phyloP scores from a whole-genome alignment of 2,113 vertebrate genomes.

The Macroglossus sobrinus region DNA sequence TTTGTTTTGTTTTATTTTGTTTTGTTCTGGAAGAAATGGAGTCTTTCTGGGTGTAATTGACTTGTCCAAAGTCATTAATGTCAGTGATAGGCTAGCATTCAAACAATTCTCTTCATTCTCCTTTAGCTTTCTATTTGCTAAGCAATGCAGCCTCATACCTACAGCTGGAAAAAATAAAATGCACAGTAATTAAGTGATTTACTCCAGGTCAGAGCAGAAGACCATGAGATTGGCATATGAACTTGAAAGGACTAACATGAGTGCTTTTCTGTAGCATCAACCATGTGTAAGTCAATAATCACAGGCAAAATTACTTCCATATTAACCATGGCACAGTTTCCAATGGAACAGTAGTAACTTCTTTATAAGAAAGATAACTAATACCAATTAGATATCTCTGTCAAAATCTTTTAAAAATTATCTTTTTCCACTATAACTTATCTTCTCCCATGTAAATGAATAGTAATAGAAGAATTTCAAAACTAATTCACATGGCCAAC shows the following conservation, averaged over 20 bases:
- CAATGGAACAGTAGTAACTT: background rate
- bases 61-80: conserved; percentile 43
- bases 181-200: conserved; percentile 45
- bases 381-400: background rate
- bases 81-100: background rate
- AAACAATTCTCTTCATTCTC: conserved; percentile 22
- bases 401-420: background rate
- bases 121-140: background rate
- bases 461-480: conserved; percentile 3
- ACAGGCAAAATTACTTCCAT: conserved; percentile 25
- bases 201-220: conserved; percentile 8
- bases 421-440: background rate
- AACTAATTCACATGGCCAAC: background rate
- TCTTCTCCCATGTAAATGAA: background rate
- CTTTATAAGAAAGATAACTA: conserved; percentile 15
- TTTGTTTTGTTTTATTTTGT: background rate
- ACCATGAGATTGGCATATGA: background rate
- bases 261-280: background rate
- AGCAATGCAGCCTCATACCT: background rate
- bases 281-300: background rate
- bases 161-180: conserved; percentile 29
- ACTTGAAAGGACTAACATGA: background rate
- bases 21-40: background rate
- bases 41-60: background rate
- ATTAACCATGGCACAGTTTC: background rate